Evolutionary conservation across 2,888 invertebrate genomes (phyloP).

Genomic region (Philopedon plagiatum): DNA sequence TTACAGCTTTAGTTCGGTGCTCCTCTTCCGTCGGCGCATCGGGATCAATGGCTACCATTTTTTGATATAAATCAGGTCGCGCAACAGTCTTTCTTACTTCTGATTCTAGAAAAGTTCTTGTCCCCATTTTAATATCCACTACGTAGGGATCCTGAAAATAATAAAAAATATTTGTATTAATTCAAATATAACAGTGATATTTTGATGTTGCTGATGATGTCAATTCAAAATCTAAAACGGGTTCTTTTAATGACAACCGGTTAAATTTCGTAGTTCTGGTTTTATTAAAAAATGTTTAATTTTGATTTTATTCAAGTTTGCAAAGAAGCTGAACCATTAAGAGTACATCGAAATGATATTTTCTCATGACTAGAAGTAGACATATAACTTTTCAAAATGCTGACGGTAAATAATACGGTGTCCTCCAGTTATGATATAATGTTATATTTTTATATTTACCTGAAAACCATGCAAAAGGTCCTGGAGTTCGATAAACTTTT

Average conservation of each 20-base stretch:
- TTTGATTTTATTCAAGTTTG: neutral
- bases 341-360: neutral
- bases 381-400: too few relatives aligned
- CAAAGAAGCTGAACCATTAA: neutral
- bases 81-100: slow-evolving; percentile 92
- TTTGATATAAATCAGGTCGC: slow-evolving; percentile 91
- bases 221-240: neutral
- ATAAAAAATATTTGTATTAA: slow-evolving; percentile 25
- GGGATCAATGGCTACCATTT: slow-evolving; percentile 95
- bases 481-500: slow-evolving; percentile 94
- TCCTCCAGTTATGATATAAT: neutral
- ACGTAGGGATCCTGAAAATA: slow-evolving; percentile 84
- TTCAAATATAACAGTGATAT: too few relatives aligned
- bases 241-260: neutral
- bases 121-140: slow-evolving; percentile 98
- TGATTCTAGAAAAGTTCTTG: slow-evolving; percentile 94
- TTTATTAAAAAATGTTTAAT: neutral
- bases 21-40: slow-evolving; percentile 89
- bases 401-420: too few relatives aligned
- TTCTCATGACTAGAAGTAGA: too few relatives aligned
- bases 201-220: too few relatives aligned
- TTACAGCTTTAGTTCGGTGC: slow-evolving; percentile 85
- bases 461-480: slow-evolving; percentile 92
- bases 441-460: slow-evolving; percentile 54
- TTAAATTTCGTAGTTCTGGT: neutral